Base-by-base conservation (phyloP, 2,888 invertebrate species). In the Agrenia bidenticulata region DNA sequence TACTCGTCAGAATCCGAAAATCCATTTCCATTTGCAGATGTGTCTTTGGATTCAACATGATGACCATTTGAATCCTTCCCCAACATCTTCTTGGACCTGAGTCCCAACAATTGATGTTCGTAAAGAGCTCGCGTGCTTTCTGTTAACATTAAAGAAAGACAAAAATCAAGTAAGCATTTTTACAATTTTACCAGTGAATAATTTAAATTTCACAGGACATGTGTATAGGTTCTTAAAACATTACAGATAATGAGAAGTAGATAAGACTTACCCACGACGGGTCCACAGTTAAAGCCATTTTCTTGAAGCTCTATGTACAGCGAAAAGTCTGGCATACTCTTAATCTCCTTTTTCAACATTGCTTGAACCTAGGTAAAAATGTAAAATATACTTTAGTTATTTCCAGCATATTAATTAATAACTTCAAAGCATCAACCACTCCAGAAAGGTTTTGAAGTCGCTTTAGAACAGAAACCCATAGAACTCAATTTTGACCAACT, bases 1-100 rank as follows among this genome's bases (percentile, higher is more conserved):
- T 32, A 50, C 32, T 37, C 45, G 23, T 50, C 41, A 9, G 32
- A 56, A 24, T 70, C 70, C 0, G 70, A 70, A 53, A 41, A 70
- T 4, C 67, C 67, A 56, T 70, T 70, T 1, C 69, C 69, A 56
- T 70, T 70, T 17, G 64, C 53, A 19, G 60, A 19, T n/a, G n/a
- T n/a, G n/a, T n/a, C n/a, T n/a, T n/a, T n/a, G n/a, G n/a, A n/a
- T 49, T 55, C 23, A n/a, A 17, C 24, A 56, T 57, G 21, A 26
- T 49, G 41, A 2, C 27, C 57, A 37, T 57, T 63, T 7, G 24
- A 23, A 39, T 7, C 39, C 9, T 39, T 15, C 9, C 9, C 9
- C 39, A 39, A 15, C 39, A 11, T 39, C 39, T 45, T 19, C 5
- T 45, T 5, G 9, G 15, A 45, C 45, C 5, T 9, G n/a, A 45